Conservation (phyloP, 2,888 invertebrate genomes). For the Syrista parreyssii region DNA sequence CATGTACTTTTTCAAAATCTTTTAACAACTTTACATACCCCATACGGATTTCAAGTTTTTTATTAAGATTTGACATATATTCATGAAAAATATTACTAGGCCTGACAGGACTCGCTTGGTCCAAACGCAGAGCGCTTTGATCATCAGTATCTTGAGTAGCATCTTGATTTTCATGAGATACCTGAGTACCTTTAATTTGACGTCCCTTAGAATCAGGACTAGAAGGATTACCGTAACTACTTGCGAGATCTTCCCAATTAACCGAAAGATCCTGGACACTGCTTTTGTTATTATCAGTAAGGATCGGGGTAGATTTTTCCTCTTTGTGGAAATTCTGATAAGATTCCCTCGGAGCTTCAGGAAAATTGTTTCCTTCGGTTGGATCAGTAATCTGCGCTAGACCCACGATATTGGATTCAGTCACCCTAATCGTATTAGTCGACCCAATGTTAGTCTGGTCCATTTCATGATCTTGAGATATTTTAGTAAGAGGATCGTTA, state of each 20-base stretch:
- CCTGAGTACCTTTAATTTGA: constrained; percentile 1
- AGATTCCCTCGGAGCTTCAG: neutral
- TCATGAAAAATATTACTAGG: neutral
- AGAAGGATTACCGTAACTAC: constrained; percentile 6
- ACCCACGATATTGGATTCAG: neutral
- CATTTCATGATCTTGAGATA: neutral
- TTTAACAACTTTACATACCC: neutral
- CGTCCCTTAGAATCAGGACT: constrained; percentile 3
- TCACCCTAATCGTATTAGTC: neutral
- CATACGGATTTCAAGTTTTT: neutral
- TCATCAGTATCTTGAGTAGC: neutral
- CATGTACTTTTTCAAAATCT: neutral
- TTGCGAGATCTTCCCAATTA: constrained; percentile 8
- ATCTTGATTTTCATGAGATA: neutral
- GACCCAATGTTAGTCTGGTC: neutral
- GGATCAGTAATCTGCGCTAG: neutral
- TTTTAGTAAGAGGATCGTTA: neutral
- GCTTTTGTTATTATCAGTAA: neutral
- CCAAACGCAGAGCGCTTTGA: neutral
- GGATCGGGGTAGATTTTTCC: neutral
- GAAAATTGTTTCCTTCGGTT: neutral
- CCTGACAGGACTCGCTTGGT: neutral
- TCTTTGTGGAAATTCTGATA: neutral
- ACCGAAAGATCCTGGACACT: neutral
- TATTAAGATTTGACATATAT: neutral